Conservation (phyloP, 2,113 vertebrate genomes). For the Alexandromys fortis region DNA sequence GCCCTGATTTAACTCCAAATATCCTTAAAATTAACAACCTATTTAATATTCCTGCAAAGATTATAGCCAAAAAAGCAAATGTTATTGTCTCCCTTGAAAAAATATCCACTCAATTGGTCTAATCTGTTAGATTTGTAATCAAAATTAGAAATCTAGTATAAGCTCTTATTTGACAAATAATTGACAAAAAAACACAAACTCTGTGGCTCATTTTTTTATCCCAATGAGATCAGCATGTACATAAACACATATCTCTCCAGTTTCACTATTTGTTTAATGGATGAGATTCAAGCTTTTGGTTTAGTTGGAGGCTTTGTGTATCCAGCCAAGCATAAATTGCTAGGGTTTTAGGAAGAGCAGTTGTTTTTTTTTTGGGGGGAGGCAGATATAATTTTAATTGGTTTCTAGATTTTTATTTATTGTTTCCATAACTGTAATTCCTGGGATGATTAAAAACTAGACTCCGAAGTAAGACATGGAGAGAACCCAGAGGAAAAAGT, state of each 20-base stretch:
- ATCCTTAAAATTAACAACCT: slow-evolving; percentile 54
- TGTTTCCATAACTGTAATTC: slow-evolving; percentile 42
- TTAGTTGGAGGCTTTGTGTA: slow-evolving; percentile 33
- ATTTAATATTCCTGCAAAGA: slow-evolving; percentile 49
- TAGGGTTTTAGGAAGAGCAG: slow-evolving; percentile 48
- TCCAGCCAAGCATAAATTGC: slow-evolving; percentile 12
- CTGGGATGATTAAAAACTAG: not conserved
- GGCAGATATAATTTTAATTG: slow-evolving; percentile 47
- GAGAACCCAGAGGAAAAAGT: not conserved
- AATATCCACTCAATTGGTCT: slow-evolving; percentile 13
- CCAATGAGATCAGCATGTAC: not conserved
- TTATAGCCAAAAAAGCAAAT: slow-evolving; percentile 41
- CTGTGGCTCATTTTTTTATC: slow-evolving; percentile 20
- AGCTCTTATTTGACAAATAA: slow-evolving; percentile 56
- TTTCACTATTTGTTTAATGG: slow-evolving; percentile 39
- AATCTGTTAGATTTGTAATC: slow-evolving; percentile 24
- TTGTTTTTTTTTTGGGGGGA: not conserved
- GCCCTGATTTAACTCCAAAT: slow-evolving; percentile 61
- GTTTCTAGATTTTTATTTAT: slow-evolving; percentile 53
- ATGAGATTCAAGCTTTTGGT: slow-evolving; percentile 45
- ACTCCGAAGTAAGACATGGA: slow-evolving; percentile 34
- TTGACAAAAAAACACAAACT: slow-evolving; percentile 42
- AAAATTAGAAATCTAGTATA: slow-evolving; percentile 41
- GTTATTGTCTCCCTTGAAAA: slow-evolving; percentile 27
- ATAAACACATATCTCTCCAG: slow-evolving; percentile 24